phyloP scores from a whole-genome alignment of 2,797 vertebrate species.

The Coracias cyanogaster region DNA sequence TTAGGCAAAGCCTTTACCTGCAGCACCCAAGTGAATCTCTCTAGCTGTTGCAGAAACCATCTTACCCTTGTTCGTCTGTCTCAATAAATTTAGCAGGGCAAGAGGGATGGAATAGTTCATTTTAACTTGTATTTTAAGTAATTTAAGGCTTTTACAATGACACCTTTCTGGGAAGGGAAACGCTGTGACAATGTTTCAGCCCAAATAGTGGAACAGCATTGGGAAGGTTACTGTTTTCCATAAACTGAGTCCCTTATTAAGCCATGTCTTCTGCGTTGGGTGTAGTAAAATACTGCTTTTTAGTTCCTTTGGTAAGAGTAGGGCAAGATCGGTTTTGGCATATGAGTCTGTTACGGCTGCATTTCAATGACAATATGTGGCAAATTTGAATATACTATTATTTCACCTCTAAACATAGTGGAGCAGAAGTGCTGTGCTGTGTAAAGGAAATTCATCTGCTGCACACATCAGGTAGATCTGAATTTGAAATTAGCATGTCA shows the following conservation, averaged over 20 bases:
- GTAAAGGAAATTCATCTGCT: background rate
- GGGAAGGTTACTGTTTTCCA: background rate
- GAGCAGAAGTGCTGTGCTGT: background rate
- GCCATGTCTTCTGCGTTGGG: background rate
- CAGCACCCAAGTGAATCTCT: background rate
- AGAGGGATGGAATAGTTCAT: background rate
- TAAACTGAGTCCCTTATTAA: background rate
- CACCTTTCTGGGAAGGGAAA: background rate
- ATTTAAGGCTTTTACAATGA: background rate
- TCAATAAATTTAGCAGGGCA: background rate
- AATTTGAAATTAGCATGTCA: background rate
- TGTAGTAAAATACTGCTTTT: background rate
- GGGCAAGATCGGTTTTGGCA: background rate
- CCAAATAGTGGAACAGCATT: background rate
- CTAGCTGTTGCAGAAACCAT: background rate
- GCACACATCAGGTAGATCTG: background rate
- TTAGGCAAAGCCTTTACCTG: background rate
- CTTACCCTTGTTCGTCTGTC: background rate
- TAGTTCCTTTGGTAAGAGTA: background rate
- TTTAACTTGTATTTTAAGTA: background rate
- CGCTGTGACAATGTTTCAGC: background rate
- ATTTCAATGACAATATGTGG: background rate
- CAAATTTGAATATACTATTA: background rate
- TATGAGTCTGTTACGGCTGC: background rate
- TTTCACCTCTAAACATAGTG: background rate